Conservation (phyloP, 2,888 invertebrate genomes). For the Dichetophora obliterata region DNA sequence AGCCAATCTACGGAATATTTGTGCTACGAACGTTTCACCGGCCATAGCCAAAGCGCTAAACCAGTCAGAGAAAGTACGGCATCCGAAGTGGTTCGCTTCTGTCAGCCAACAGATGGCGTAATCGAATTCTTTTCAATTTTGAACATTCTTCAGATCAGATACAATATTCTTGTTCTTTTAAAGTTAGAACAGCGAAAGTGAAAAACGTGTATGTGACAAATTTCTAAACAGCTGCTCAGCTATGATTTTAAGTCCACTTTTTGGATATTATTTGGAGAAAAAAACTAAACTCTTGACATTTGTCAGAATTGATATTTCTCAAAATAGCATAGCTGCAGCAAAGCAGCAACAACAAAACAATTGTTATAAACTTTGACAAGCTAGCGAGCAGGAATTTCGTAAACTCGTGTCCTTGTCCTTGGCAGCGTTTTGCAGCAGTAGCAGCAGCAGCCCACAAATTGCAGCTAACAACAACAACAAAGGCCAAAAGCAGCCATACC, state of each 20-base stretch:
- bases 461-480: slow-evolving; percentile 15
- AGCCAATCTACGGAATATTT: background rate
- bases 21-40: slow-evolving; percentile 19
- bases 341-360: slow-evolving; percentile 6
- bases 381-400: background rate
- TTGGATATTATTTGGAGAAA: background rate
- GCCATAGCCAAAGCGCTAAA: slow-evolving; percentile 45
- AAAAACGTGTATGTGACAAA: background rate
- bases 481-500: background rate
- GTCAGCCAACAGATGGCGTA: slow-evolving; percentile 28
- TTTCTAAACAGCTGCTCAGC: background rate
- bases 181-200: slow-evolving; percentile 15
- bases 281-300: background rate
- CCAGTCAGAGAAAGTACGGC: slow-evolving; percentile 70
- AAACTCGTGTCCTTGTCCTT: slow-evolving; percentile 45
- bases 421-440: slow-evolving; percentile 34
- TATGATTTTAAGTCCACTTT: background rate
- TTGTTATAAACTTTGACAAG: slow-evolving; percentile 12
- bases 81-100: slow-evolving; percentile 63
- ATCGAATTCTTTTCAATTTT: background rate
- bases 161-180: background rate
- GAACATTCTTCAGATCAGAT: too few species aligned
- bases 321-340: background rate
- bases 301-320: background rate
- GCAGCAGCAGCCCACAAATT: slow-evolving; percentile 7